Conservation (phyloP, 1,140 invertebrate genomes). For the Tetranychus urticae region DNA sequence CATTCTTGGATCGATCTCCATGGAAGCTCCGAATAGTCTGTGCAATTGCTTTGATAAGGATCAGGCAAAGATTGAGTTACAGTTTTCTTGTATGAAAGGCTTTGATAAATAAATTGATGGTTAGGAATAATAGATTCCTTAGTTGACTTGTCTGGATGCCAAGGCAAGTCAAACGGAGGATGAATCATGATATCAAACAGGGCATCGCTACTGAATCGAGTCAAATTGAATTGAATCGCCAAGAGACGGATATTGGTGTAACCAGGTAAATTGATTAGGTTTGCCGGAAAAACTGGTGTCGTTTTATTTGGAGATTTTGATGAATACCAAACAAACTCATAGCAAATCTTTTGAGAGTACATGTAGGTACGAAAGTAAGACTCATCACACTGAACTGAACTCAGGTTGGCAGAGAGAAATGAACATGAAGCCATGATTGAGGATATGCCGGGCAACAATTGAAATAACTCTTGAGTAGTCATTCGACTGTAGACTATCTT, state of each 20-base stretch:
- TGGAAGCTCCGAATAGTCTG: background rate
- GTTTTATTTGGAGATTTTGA: background rate
- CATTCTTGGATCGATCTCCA: background rate
- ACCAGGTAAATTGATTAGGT: background rate
- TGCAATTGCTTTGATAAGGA: background rate
- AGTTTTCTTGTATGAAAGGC: background rate
- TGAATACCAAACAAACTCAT: background rate
- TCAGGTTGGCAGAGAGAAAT: background rate
- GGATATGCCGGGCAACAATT: background rate
- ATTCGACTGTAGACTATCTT: background rate
- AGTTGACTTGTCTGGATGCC: background rate
- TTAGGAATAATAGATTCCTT: background rate
- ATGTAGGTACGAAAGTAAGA: background rate
- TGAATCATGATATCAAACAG: background rate
- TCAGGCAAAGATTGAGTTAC: background rate
- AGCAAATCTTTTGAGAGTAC: background rate
- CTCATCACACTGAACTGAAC: background rate
- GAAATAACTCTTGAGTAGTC: background rate
- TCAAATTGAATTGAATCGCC: background rate
- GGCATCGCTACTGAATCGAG: background rate
- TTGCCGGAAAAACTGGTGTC: background rate
- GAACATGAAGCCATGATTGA: background rate
- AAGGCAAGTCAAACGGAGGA: background rate
- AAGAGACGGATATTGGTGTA: background rate
- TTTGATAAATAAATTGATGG: background rate